phyloP scores from a whole-genome alignment of 2,113 vertebrate genomes.

The Phalacrocorax pelagicus region DNA sequence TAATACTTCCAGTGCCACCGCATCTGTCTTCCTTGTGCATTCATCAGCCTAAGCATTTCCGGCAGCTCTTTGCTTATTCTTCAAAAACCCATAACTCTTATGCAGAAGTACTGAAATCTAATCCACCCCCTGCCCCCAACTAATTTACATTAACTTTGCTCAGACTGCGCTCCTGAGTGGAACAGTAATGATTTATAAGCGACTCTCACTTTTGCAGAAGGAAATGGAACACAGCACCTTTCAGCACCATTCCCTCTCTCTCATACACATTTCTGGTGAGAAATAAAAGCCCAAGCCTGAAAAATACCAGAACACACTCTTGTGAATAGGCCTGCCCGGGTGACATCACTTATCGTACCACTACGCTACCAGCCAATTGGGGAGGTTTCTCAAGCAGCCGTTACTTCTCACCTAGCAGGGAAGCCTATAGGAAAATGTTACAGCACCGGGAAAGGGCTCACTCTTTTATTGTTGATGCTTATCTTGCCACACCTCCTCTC shows the following conservation, averaged over 20 bases:
- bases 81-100: accelerated
- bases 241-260: neutral
- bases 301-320: neutral
- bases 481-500: neutral
- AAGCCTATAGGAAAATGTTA: neutral
- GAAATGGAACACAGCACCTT: neutral
- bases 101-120: neutral
- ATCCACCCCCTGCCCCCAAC: neutral
- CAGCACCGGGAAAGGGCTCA: neutral
- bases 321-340: neutral
- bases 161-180: neutral
- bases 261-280: neutral
- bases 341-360: constrained; percentile 64
- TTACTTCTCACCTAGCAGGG: neutral
- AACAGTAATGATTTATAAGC: neutral
- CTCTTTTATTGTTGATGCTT: neutral
- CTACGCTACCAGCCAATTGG: constrained; percentile 8
- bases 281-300: neutral
- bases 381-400: neutral
- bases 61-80: neutral
- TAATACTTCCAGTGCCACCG: neutral
- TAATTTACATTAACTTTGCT: neutral
- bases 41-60: accelerated
- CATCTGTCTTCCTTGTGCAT: accelerated
- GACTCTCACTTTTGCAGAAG: neutral